Percentiles rank a stretch among this genome's conserved stretches.
Evolutionary conservation across 2,797 vertebrate species (phyloP).

Genomic region (Epinephelus malabaricus): DNA sequence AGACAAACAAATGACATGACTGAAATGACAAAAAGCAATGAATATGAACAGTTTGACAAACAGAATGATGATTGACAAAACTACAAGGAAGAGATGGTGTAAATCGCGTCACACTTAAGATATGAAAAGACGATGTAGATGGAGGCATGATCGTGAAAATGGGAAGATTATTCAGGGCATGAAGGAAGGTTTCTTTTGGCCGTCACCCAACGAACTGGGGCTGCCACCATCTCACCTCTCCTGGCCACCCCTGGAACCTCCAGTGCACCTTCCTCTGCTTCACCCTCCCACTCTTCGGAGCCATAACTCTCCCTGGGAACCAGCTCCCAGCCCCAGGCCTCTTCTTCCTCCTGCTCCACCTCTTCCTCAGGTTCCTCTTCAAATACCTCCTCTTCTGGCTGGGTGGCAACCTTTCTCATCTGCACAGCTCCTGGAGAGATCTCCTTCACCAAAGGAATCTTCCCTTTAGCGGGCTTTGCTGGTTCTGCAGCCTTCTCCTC

Average conservation of each 20-base stretch:
- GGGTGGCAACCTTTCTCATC: conserved; percentile 83
- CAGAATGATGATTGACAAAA: conserved; percentile 37
- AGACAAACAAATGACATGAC: conserved; percentile 38
- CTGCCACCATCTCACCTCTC: conserved; percentile 90
- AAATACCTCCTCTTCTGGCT: conserved; percentile 83
- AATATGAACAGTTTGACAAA: conserved; percentile 25
- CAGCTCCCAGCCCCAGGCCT: conserved; percentile 86
- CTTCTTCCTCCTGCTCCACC: conserved; percentile 79
- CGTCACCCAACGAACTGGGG: conserved; percentile 76
- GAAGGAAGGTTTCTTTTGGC: conserved; percentile 74
- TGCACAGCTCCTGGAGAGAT: conserved; percentile 83
- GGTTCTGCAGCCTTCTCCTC: conserved; percentile 71
- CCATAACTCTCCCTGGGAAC: conserved; percentile 81
- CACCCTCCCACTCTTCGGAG: conserved; percentile 85
- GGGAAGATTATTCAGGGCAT: conserved; percentile 79
- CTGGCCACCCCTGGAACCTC: conserved; percentile 88
- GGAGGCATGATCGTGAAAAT: conserved; percentile 74
- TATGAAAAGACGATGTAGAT: conserved; percentile 61
- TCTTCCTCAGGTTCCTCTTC: conserved; percentile 78
- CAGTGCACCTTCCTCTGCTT: conserved; percentile 81
- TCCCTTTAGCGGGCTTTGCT: conserved; percentile 57
- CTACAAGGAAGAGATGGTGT: conserved; percentile 37
- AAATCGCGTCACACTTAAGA: conserved; percentile 54
- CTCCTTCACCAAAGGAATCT: conserved; percentile 79
- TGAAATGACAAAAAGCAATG: conserved; percentile 45